Base-by-base conservation (phyloP, 2,113 vertebrate species). In the Choloepus hoffmanni region DNA sequence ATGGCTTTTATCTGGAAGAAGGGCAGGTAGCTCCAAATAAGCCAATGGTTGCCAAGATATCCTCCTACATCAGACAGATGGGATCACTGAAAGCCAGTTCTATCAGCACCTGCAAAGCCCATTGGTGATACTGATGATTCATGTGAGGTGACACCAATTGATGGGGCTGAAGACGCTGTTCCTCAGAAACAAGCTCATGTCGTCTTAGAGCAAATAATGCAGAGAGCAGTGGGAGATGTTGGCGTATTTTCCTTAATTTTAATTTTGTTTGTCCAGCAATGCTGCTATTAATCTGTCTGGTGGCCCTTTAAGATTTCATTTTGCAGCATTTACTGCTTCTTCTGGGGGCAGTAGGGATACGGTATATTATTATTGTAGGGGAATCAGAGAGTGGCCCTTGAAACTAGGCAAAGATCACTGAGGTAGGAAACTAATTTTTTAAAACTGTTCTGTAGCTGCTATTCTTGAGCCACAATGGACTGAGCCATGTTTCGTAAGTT, bases 151-250 rank as follows among this genome's bases (percentile, higher is more conserved):
- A 85, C 12, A 33, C 45, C 43, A 4, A 30, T 4, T 15, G 12
- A 6, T n/a, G 40, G 9, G 36, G 4, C 58, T 0, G 0, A 30
- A 78, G 70, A n/a, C 1, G 0, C 76, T 18, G 19, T 2, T 73
- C 2, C 70, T 87, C 48, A 60, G 63, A 90, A 84, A 21, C 11
- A 40, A 90, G 33, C 19, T 90, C 10, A 3, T 4, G 12, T 48
- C 23, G 40, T 55, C 72, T 36, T 7, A 77, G n/a, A 16, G 28
- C 62, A 88, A 45, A 77, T 28, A 48, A 19, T 1, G 30, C 50
- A 33, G 16, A 55, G 0, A n/a, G 7, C 53, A 26, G 7, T 18
- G 28, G 43, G 58, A 74, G 36, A 48, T 3, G 55, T 2, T 43
- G 3, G 1, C 26, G 7, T 40, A 3, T 11, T 79, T 68, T n/a